Base-by-base conservation (phyloP, 2,888 invertebrate species). In the Dynastes grantii region DNA sequence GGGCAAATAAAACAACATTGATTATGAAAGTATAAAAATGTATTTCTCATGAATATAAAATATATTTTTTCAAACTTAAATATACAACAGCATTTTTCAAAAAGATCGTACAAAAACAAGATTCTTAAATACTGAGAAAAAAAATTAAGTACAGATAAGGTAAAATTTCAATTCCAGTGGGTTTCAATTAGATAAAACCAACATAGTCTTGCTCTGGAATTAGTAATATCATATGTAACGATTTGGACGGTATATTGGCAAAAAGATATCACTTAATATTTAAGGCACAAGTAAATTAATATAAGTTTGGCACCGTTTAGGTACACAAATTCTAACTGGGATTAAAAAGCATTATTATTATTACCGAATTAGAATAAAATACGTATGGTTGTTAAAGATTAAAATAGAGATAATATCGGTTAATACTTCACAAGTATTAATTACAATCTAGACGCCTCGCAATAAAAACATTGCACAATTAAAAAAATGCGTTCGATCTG, bases 21-120 rank as follows among this genome's bases (percentile, higher is more conserved):
- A 16, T 75, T 75, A 58, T 40, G 55, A 75, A 75, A 75, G 73
- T 75, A 75, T 45, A 75, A 75, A 68, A 75, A 40, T 61, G 61
- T 75, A 75, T 75, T 75, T 75, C 27, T 61, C 29, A 49, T 45
- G 13, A 45, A 75, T 37, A 73, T 73, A 73, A 61, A 75, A 75
- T 75, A 75, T 63, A 75, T 75, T 75, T 75, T 45, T 29, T 68
- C 51, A 68, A 51, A 68, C 49, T 68, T 68, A 68, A 68, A 68
- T 68, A 68, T 68, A 68, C 27, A 68, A 51, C 29, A 63, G 27
- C 63, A 32, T 32, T 63, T 63, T 63, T 63, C 22, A 22, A 58
- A 32, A 63, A 63, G 29, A 13, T 13, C 29, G n/a, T 63, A 63
- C 27, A 63, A 63, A 63, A 13, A 13, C 9, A 13, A 32, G 11